Conservation (phyloP, 2,888 invertebrate species). For the Lasioglossum villosulum region DNA sequence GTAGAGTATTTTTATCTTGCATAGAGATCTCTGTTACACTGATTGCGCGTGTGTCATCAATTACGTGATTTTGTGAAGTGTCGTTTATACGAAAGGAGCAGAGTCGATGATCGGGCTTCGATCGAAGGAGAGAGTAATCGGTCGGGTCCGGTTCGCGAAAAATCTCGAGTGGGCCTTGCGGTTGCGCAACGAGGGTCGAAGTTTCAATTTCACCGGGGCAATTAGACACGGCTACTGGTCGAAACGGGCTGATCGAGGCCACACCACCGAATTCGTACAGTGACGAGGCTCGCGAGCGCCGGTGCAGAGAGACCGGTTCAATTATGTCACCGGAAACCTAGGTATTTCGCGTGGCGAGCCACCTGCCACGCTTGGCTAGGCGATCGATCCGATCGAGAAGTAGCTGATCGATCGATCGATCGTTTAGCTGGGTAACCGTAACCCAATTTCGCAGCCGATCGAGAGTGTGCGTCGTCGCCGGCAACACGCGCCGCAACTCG, state of each 20-base stretch:
- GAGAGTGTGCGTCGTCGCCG: conserved; percentile 16
- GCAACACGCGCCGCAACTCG: not conserved
- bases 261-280: not conserved
- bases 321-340: conserved; percentile 52
- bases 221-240: not conserved
- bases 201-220: conserved; percentile 13
- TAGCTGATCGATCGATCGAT: conserved; percentile 35
- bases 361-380: not conserved
- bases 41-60: too few relatives aligned
- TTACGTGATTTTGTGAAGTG: too few relatives aligned
- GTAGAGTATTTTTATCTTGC: too few relatives aligned
- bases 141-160: not conserved
- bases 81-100: not conserved
- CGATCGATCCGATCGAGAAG: not conserved
- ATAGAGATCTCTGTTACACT: too few relatives aligned
- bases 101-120: not conserved
- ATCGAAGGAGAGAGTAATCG: not conserved
- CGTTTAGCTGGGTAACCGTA: conserved; percentile 64
- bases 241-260: not conserved
- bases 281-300: not conserved
- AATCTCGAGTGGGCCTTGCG: conserved; percentile 16
- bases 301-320: conserved; percentile 1
- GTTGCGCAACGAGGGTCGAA: conserved; percentile 26
- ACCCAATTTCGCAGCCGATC: conserved; percentile 71
- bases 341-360: conserved; percentile 18